Conservation (phyloP, 2,888 invertebrate genomes). For the Zaprionus obscuricornis region DNA sequence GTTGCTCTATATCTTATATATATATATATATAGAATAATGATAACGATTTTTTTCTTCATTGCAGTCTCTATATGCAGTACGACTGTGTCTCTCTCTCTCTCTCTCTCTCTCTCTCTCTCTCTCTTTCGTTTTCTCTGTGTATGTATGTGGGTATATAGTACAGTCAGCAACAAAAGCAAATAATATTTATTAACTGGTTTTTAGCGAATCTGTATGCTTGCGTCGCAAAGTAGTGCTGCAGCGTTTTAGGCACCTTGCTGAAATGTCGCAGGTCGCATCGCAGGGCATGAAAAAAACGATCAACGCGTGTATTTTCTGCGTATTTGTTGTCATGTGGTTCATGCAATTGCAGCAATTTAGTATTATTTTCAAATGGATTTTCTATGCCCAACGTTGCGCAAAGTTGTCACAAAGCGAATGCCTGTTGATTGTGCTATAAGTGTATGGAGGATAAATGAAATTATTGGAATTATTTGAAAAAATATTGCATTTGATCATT, state of each 20-base stretch:
- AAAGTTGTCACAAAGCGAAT: conserved; percentile 7
- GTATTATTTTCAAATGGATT: conserved; percentile 49
- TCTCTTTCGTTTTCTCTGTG: too few species aligned
- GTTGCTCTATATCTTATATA: background rate
- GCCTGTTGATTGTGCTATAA: conserved; percentile 53
- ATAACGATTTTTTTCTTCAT: conserved; percentile 70
- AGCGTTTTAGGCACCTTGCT: conserved; percentile 41
- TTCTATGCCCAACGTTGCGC: conserved; percentile 24
- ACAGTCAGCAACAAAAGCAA: conserved; percentile 49
- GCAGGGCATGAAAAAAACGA: too few species aligned
- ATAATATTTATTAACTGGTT: conserved; percentile 69
- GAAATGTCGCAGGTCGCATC: background rate
- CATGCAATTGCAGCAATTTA: conserved; percentile 43
- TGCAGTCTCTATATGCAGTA: conserved; percentile 41
- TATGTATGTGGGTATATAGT: conserved; percentile 4
- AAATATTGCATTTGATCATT: too few species aligned
- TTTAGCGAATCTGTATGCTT: conserved; percentile 24
- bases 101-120: too few species aligned
- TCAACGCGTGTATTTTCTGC: conserved; percentile 50
- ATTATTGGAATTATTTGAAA: too few species aligned
- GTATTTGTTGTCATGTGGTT: conserved; percentile 43
- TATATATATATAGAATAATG: conserved; percentile 57
- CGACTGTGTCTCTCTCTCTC: conserved; percentile 14
- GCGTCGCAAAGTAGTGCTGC: conserved; percentile 19
- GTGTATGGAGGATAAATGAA: conserved; percentile 26